Conservation (phyloP, 2,797 vertebrate species). For the Neostethus bicornis region DNA sequence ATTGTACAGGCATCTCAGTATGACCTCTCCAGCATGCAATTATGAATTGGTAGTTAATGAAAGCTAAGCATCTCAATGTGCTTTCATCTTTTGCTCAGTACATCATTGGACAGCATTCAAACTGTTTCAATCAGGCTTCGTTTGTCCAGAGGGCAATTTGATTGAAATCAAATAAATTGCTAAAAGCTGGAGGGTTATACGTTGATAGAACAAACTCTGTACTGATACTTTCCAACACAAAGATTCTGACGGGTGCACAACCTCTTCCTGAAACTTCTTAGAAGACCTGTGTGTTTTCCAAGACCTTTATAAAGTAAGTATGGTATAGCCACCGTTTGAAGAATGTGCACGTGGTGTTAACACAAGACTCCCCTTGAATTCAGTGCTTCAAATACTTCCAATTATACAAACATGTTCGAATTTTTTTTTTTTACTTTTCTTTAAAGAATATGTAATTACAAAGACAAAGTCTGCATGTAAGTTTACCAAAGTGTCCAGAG, state of each 20-base stretch:
- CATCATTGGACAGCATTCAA: slow-evolving; percentile 28
- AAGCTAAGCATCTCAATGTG: slow-evolving; percentile 53
- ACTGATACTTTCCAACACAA: neutral
- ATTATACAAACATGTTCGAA: too few relatives aligned
- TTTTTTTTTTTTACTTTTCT: too few relatives aligned
- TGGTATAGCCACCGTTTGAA: slow-evolving; percentile 1
- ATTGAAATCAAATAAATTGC: slow-evolving; percentile 18
- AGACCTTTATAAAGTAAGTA: slow-evolving; percentile 5
- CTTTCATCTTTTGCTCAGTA: slow-evolving; percentile 30
- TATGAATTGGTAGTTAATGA: slow-evolving; percentile 63
- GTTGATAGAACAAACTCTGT: neutral
- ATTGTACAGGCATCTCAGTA: slow-evolving; percentile 73
- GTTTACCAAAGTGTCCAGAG: too few relatives aligned
- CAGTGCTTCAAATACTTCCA: too few relatives aligned
- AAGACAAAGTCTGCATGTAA: too few relatives aligned
- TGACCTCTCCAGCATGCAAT: slow-evolving; percentile 71
- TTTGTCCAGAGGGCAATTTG: slow-evolving; percentile 22
- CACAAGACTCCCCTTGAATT: slow-evolving; percentile 6
- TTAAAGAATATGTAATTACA: too few relatives aligned
- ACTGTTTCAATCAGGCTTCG: slow-evolving; percentile 17
- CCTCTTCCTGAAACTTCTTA: neutral
- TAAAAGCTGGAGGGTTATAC: slow-evolving; percentile 12
- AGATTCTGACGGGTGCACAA: slow-evolving; percentile 13
- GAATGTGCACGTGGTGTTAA: slow-evolving; percentile 16
- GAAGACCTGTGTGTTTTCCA: slow-evolving; percentile 3